These are phyloP conservation scores for Coenobita brevimanus DNA, from an alignment of 1,140 invertebrate genomes.

Conservation along the genomic window DNA sequence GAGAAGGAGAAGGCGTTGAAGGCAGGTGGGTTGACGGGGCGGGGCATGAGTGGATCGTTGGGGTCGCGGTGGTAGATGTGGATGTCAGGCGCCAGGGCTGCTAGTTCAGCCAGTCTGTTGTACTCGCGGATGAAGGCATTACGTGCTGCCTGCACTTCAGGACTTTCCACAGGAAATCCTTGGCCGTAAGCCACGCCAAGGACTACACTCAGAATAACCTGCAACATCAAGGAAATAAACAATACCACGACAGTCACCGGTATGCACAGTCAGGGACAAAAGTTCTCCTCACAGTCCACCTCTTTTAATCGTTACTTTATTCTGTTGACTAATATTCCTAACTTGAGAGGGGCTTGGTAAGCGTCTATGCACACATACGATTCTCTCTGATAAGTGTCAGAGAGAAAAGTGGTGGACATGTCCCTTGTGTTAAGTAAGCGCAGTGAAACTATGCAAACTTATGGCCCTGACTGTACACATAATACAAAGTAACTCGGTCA, in stretches of 20 bases:
- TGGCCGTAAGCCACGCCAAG: slow-evolving; percentile 39
- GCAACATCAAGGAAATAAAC: neutral
- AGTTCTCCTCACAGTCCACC: neutral
- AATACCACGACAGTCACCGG: neutral
- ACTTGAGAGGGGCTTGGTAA: no score
- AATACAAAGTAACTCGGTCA: no score
- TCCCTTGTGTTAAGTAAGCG: no score
- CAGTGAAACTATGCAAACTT: no score
- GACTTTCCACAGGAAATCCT: slow-evolving; percentile 43
- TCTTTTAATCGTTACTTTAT: no score
- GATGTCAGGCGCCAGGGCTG: slow-evolving; percentile 44
- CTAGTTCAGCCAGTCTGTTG: slow-evolving; percentile 56
- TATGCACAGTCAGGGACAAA: slow-evolving; percentile 4
- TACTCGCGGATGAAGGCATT: slow-evolving; percentile 49
- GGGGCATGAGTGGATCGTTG: neutral
- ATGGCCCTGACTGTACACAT: no score
- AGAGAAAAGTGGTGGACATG: no score
- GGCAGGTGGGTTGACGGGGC: slow-evolving; percentile 1
- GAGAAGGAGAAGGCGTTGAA: slow-evolving; percentile 59
- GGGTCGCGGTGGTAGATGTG: slow-evolving; percentile 51
- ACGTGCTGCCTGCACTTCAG: slow-evolving; percentile 35
- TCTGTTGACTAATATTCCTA: no score
- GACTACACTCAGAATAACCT: slow-evolving; percentile 53
- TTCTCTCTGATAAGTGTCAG: no score
- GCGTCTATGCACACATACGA: no score